A percentile compares a stretch with the other conserved stretches of the same genome.
Evolutionary conservation across 2,797 vertebrate species (phyloP).

Genomic region (Pipistrellus pygmaeus): DNA sequence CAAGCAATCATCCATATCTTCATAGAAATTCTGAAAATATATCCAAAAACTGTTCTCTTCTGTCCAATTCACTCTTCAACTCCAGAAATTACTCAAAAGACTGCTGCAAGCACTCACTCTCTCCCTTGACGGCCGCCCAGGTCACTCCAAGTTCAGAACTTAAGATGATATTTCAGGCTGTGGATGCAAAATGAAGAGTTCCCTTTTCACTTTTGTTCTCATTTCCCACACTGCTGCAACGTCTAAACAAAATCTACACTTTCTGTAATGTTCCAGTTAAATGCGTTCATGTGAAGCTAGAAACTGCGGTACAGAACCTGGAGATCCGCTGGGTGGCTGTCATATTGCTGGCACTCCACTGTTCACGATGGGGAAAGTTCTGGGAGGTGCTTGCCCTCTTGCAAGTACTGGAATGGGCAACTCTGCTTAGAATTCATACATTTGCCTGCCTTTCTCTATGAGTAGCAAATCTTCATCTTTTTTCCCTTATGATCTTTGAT

Average conservation of each 20-base stretch:
- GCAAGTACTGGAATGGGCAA: slow-evolving; percentile 78
- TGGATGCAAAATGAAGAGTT: not conserved
- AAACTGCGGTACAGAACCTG: slow-evolving; percentile 73
- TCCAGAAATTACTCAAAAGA: not conserved
- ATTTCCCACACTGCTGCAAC: not conserved
- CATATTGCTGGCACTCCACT: slow-evolving; percentile 79
- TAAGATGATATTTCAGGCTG: not conserved
- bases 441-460: slow-evolving; percentile 75
- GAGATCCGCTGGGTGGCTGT: slow-evolving; percentile 77
- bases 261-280: slow-evolving; percentile 68
- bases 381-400: slow-evolving; percentile 62
- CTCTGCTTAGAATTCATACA: slow-evolving; percentile 81
- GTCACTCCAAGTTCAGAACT: not conserved
- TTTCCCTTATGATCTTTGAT: slow-evolving; percentile 73
- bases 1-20: not conserved
- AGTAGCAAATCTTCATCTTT: slow-evolving; percentile 67
- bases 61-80: not conserved
- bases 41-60: not conserved
- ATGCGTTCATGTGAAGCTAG: slow-evolving; percentile 55
- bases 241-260: slow-evolving; percentile 41
- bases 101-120: not conserved
- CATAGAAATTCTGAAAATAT: not conserved
- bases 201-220: not conserved
- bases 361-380: not conserved
- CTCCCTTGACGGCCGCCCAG: not conserved